Evolutionary conservation across 2,113 vertebrate genomes (phyloP).

Genomic region (Telmatochromis brachygnathus): DNA sequence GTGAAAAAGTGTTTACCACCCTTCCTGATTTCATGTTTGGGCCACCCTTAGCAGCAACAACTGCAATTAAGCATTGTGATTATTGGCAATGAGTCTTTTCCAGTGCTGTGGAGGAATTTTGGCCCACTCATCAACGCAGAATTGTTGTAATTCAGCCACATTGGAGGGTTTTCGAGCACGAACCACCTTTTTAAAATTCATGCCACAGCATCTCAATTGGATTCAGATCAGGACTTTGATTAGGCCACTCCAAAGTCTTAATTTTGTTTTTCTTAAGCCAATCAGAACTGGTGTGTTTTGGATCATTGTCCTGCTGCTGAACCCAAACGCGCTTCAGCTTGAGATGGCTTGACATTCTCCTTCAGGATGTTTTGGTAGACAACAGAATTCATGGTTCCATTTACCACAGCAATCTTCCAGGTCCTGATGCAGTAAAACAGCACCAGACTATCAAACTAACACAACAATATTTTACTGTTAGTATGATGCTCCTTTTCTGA

Average conservation of each 20-base stretch:
- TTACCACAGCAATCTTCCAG: not conserved
- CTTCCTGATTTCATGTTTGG: not conserved
- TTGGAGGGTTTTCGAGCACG: not conserved
- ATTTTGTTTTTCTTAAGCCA: not conserved
- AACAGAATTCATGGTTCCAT: not conserved
- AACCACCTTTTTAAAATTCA: not conserved
- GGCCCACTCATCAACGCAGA: fast-evolving
- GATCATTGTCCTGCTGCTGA: not conserved
- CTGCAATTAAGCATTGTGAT: not conserved
- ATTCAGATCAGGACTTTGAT: not conserved
- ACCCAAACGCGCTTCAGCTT: not conserved
- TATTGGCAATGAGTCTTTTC: not conserved
- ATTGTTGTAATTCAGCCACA: not conserved
- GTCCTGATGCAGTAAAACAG: not conserved
- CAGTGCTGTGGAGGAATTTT: not conserved
- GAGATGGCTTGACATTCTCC: not conserved
- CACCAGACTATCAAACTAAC: not conserved
- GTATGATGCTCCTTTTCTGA: not conserved
- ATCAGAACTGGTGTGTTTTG: not conserved
- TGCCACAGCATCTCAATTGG: not conserved
- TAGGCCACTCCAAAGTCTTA: not conserved
- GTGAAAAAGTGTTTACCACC: not conserved
- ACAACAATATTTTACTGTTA: not conserved
- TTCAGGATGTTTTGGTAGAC: not conserved
- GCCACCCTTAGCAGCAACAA: not conserved